These are phyloP conservation scores for Ceyx melanurus DNA, from an alignment of 2,113 vertebrate genomes.

Conservation along the genomic window DNA sequence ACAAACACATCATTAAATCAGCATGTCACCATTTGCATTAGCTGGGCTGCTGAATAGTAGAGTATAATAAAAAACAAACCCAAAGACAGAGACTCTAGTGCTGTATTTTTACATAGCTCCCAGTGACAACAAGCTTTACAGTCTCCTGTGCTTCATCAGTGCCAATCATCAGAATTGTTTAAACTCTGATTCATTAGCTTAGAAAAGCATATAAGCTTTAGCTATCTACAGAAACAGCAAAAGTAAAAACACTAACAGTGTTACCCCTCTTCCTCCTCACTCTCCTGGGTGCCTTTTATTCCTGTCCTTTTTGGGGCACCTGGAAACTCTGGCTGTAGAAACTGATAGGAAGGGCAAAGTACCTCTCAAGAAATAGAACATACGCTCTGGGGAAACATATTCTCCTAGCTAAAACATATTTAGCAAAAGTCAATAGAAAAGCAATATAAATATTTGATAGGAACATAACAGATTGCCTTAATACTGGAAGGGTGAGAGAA, in stretches of 20 bases:
- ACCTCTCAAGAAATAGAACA: background rate
- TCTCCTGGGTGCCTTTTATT: rapidly evolving
- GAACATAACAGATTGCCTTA: constrained; percentile 49
- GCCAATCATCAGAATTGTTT: background rate
- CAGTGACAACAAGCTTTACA: background rate
- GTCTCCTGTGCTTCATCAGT: background rate
- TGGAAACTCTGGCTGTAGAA: background rate
- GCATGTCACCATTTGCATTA: background rate
- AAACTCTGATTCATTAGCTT: background rate
- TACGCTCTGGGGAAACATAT: background rate
- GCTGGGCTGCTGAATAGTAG: background rate
- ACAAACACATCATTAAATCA: background rate
- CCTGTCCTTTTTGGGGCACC: background rate
- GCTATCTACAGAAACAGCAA: background rate
- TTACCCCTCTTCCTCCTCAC: background rate
- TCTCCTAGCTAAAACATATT: background rate
- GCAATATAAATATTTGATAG: constrained; percentile 76
- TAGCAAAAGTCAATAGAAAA: constrained; percentile 3
- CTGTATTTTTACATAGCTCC: background rate
- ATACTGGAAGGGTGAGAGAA: background rate
- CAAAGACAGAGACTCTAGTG: background rate
- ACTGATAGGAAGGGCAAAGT: background rate
- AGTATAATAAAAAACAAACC: background rate
- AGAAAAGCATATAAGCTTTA: background rate
- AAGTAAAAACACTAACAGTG: background rate